phyloP scores from a whole-genome alignment of 2,888 invertebrate genomes.

The Apotomis betuletana region DNA sequence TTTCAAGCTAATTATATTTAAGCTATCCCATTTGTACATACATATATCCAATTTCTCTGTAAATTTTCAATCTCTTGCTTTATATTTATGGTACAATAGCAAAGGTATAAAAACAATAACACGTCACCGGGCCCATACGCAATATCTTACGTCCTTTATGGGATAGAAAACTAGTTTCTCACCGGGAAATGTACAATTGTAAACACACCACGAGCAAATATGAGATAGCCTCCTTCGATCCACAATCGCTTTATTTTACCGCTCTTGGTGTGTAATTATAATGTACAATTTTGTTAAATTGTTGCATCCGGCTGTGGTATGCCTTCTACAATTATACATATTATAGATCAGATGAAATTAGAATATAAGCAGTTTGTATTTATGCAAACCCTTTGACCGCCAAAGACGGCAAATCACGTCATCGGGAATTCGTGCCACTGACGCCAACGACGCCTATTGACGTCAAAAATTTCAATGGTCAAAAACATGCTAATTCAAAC shows the following conservation, averaged over 20 bases:
- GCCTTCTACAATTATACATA: conserved; percentile 24
- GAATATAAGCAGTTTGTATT: conserved; percentile 13
- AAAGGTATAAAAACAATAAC: too few species aligned
- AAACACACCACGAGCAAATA: neutral
- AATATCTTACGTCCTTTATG: neutral
- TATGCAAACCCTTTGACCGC: conserved; percentile 25
- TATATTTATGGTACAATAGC: neutral
- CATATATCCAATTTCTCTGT: too few species aligned
- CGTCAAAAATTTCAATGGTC: too few species aligned
- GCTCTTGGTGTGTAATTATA: neutral
- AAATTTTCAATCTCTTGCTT: too few species aligned
- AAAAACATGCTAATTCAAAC: too few species aligned
- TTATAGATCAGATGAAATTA: conserved; percentile 41
- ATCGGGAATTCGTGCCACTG: too few species aligned
- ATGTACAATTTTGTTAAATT: neutral
- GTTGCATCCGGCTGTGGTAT: conserved; percentile 16
- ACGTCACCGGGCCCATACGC: too few species aligned
- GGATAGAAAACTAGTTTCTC: too few species aligned
- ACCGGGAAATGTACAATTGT: neutral
- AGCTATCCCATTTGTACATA: too few species aligned
- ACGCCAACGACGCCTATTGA: too few species aligned
- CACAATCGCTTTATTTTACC: neutral
- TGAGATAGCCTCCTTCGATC: neutral
- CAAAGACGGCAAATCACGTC: too few species aligned
- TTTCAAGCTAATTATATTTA: too few species aligned